Conservation (phyloP, 2,797 vertebrate species). For the Schizopygopsis malacanthus region DNA sequence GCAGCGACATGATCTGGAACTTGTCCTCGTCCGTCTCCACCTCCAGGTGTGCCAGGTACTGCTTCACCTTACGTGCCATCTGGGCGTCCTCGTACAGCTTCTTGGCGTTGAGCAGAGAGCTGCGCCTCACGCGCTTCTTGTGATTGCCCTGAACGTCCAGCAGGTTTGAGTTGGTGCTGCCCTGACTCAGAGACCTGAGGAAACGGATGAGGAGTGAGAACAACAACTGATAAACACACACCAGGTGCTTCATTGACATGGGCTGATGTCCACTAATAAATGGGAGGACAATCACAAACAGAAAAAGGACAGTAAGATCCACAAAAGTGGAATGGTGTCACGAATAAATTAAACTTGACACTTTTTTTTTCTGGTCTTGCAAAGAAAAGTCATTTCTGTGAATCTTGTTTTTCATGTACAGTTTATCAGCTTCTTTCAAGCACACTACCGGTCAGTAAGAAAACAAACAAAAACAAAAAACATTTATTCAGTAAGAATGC, state of each 20-base stretch:
- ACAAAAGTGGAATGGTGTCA: background rate
- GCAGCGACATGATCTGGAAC: slow-evolving; percentile 90
- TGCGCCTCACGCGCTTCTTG: slow-evolving; percentile 92
- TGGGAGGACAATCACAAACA: background rate
- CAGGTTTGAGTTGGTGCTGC: slow-evolving; percentile 97
- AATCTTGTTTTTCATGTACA: background rate
- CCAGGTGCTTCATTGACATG: background rate
- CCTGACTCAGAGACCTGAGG: slow-evolving; percentile 92
- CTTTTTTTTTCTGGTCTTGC: background rate
- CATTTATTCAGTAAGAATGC: background rate
- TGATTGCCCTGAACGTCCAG: slow-evolving; percentile 94
- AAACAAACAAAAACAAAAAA: background rate
- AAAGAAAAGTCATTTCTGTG: background rate
- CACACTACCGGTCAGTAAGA: too few species aligned
- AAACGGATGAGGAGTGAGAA: background rate
- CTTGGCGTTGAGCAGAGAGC: slow-evolving; percentile 94
- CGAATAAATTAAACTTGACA: background rate
- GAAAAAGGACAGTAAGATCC: background rate
- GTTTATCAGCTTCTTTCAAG: background rate
- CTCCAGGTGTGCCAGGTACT: slow-evolving; percentile 91
- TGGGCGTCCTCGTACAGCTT: slow-evolving; percentile 97
- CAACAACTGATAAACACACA: background rate
- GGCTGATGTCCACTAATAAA: background rate
- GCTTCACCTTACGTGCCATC: slow-evolving; percentile 96
- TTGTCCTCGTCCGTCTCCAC: slow-evolving; percentile 94